phyloP scores from a whole-genome alignment of 2,797 vertebrate genomes.

The Dallia pectoralis region DNA sequence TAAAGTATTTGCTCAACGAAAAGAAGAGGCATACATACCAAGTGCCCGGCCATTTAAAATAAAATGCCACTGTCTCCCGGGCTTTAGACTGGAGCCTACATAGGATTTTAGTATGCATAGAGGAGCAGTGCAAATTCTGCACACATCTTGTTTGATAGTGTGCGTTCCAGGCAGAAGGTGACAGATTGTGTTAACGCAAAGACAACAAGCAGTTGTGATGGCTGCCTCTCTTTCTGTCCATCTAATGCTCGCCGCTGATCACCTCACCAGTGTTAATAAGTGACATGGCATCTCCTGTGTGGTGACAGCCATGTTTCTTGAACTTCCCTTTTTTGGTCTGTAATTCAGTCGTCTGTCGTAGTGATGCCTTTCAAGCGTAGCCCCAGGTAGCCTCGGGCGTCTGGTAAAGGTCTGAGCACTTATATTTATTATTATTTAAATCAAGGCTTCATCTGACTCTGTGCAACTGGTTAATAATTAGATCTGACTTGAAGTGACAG shows the following conservation, averaged over 20 bases:
- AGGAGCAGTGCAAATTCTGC: not conserved
- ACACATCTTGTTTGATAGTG: slow-evolving; percentile 13
- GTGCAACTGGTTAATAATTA: not conserved
- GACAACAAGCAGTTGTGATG: not conserved
- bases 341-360: slow-evolving; percentile 30
- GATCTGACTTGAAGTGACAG: not conserved
- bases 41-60: not conserved
- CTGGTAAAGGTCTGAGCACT: not conserved
- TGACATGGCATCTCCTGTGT: slow-evolving; percentile 4
- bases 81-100: not conserved
- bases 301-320: slow-evolving; percentile 10
- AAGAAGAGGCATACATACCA: slow-evolving; percentile 13
- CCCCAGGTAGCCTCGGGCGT: not conserved
- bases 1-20: slow-evolving; percentile 18
- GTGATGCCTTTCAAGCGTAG: slow-evolving; percentile 21
- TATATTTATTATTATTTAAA: not conserved
- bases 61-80: not conserved
- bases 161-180: slow-evolving; percentile 9
- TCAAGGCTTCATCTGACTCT: not conserved
- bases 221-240: not conserved
- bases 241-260: not conserved
- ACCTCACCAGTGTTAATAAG: not conserved
- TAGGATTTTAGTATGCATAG: slow-evolving; percentile 10
- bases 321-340: slow-evolving; percentile 27
- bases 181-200: slow-evolving; percentile 15